Evolutionary conservation across 2,888 invertebrate species (phyloP), one percentile per base, ranked within the genome.

Genomic region (Cheilosia vernalis): DNA sequence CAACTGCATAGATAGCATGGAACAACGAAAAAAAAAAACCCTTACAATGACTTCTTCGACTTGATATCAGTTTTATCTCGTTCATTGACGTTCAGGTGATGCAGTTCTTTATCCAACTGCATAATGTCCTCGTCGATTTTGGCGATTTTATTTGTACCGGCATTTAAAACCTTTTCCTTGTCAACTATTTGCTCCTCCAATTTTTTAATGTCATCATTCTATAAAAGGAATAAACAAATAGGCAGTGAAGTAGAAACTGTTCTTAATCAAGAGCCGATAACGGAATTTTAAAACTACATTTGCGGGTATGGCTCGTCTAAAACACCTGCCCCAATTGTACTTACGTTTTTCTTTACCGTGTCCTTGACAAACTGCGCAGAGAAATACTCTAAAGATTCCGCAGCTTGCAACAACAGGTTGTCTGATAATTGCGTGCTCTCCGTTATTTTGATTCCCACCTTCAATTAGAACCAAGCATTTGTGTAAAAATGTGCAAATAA

Each of bases 191-290:
- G 95, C 2, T 93, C 94, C 90, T 96, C 96, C 69, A 96, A 88
- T 49, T 94, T 94, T 30, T 94, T 93, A 42, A 96, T 92, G 90
- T 96, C 96, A 88, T 95, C 95, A 91, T 95, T 95, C 96, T 96
- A 88, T 61, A 51, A 21, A 51, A 5, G 4, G 17, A 24, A 19
- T 33, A 47, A 53, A 6, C 27, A 6, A 27, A 27, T 6, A 27
- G 6, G 6, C 6, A 27, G 27, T 27, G 27, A 27, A 27, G 6
- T 27, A 27, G 6, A 27, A 27, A 27, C 27, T 6, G 27, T 27
- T 7, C 27, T 27, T 7, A 27, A 7, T 7, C 27, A 7, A 5
- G 6, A 27, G 27, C 27, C 27, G 27, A 27, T 6, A 27, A 27
- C 27, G 6, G 6, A 6, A 27, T 27, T 27, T 27, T 6, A 27